These are phyloP conservation scores for Leptogaster cylindrica DNA, from an alignment of 2,888 invertebrate species.

Conservation along the genomic window DNA sequence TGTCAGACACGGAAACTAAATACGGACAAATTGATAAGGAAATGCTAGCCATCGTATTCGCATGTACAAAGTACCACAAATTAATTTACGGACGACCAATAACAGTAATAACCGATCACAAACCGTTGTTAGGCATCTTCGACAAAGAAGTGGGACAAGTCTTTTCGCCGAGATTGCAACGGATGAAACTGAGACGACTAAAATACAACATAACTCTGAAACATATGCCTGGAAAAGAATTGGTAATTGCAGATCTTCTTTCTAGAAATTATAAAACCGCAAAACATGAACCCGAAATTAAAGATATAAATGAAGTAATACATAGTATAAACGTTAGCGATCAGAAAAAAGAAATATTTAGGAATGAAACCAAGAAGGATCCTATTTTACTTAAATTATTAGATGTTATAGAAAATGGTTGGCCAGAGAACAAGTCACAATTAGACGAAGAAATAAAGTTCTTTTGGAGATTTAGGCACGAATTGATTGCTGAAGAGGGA, in stretches of 20 bases:
- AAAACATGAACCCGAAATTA: constrained; percentile 35
- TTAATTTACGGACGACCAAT: constrained; percentile 46
- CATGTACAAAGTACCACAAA: constrained; percentile 46
- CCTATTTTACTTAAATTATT: constrained; percentile 16
- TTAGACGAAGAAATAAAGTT: background rate
- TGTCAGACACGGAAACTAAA: constrained; percentile 49
- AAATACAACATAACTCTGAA: too few relatives aligned
- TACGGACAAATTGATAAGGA: constrained; percentile 47
- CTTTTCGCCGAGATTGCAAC: constrained; percentile 47
- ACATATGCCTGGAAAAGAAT: constrained; percentile 48
- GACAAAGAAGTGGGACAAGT: constrained; percentile 46
- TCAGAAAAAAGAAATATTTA: constrained; percentile 30
- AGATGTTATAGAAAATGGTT: constrained; percentile 5
- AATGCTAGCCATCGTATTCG: constrained; percentile 46
- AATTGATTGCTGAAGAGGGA: background rate
- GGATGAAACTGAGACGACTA: constrained; percentile 48
- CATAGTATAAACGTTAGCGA: constrained; percentile 47
- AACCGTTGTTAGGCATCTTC: constrained; percentile 43
- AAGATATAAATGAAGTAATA: constrained; percentile 41
- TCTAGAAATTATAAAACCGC: constrained; percentile 24
- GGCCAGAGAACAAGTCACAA: background rate
- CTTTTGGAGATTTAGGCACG: constrained; percentile 5
- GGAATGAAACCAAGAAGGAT: constrained; percentile 39
- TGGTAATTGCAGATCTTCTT: constrained; percentile 47
- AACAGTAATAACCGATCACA: constrained; percentile 45